Percentiles rank a stretch among this genome's conserved stretches.
phyloP scores from a whole-genome alignment of 2,888 invertebrate genomes.

The Cheilosia impressa region DNA sequence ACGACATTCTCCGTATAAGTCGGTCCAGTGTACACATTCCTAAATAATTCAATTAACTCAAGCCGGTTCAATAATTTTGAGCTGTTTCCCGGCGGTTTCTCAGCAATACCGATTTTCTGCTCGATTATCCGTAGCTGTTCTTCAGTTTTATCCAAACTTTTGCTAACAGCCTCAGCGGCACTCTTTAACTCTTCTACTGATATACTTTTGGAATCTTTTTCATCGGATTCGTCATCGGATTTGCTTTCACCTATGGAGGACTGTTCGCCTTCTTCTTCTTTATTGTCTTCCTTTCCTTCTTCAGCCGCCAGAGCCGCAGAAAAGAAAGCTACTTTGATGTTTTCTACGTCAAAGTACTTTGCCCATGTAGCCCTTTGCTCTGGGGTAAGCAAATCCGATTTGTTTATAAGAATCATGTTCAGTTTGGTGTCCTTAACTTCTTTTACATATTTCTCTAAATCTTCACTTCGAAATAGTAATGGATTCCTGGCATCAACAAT shows the following conservation, averaged over 20 bases:
- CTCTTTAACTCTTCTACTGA: conserved; percentile 84
- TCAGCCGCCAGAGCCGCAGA: conserved; percentile 90
- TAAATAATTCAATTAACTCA: conserved; percentile 89
- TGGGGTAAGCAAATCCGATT: conserved; percentile 95
- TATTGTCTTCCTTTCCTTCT: conserved; percentile 81
- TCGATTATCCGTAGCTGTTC: conserved; percentile 85
- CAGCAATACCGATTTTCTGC: conserved; percentile 84
- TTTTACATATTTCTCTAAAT: conserved; percentile 93
- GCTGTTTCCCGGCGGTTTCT: conserved; percentile 77
- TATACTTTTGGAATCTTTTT: conserved; percentile 46
- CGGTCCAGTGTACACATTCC: conserved; percentile 85
- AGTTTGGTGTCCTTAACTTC: conserved; percentile 89
- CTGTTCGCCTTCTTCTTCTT: conserved; percentile 59
- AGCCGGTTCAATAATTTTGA: conserved; percentile 85
- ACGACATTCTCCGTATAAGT: conserved; percentile 85
- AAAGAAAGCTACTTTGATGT: conserved; percentile 93
- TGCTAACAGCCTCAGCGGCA: conserved; percentile 85
- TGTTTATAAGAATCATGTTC: conserved; percentile 95
- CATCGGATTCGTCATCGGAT: conserved; percentile 61
- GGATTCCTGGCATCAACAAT: conserved; percentile 99
- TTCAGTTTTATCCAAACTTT: conserved; percentile 85
- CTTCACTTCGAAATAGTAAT: conserved; percentile 94
- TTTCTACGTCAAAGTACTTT: conserved; percentile 90
- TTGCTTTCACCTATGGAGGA: conserved; percentile 41
- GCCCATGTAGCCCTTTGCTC: conserved; percentile 93